phyloP scores from a whole-genome alignment of 2,797 vertebrate species.

The Notolabrus celidotus region DNA sequence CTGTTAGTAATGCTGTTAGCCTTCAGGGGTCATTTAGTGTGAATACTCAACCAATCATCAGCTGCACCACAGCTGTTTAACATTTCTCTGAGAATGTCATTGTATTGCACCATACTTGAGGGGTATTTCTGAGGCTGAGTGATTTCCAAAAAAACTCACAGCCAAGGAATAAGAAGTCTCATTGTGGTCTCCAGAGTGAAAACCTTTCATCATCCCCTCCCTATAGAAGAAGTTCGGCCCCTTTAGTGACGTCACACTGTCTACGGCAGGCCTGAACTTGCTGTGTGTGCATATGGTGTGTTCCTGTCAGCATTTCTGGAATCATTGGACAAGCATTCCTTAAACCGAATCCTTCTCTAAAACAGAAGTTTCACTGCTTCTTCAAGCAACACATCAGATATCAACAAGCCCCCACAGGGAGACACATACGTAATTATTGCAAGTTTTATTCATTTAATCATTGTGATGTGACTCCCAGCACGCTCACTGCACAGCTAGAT shows the following conservation, averaged over 20 bases:
- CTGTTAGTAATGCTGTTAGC: constrained; percentile 3
- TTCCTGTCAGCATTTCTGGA: constrained; percentile 68
- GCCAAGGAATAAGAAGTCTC: constrained; percentile 3
- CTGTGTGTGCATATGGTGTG: constrained; percentile 66
- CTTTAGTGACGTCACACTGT: constrained; percentile 48
- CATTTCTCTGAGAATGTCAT: constrained; percentile 2
- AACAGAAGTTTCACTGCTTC: constrained; percentile 21
- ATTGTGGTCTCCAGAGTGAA: constrained; percentile 17
- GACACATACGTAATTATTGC: background rate
- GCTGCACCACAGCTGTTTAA: constrained; percentile 14
- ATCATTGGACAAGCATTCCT: constrained; percentile 55
- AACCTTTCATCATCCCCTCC: constrained; percentile 27
- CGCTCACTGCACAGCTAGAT: constrained; percentile 7
- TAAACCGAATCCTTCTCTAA: constrained; percentile 11
- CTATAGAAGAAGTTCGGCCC: constrained; percentile 21
- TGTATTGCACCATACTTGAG: background rate
- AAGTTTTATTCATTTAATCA: constrained; percentile 37
- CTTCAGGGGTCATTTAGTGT: constrained; percentile 13
- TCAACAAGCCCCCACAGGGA: background rate
- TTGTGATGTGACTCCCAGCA: constrained; percentile 16
- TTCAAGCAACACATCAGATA: constrained; percentile 11
- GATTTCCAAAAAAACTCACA: constrained; percentile 11
- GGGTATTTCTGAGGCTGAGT: background rate
- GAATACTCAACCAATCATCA: background rate
- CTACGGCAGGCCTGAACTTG: constrained; percentile 68